Conservation (phyloP, 2,888 invertebrate genomes). For the Argyra leucocephala region DNA sequence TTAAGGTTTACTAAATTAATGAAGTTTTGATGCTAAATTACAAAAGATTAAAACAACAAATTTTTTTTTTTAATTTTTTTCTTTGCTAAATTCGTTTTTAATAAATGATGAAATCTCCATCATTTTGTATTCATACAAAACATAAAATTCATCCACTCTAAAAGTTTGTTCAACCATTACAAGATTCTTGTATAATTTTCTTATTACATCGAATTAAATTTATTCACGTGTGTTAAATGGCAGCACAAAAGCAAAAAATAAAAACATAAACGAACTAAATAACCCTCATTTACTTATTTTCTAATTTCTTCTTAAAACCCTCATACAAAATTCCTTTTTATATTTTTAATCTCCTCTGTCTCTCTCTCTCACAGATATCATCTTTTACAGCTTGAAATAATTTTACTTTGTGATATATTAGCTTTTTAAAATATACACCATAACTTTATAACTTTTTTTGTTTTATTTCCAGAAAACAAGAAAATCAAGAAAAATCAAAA, state of each 20-base stretch:
- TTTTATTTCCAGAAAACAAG: not conserved
- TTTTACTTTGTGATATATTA: constrained; percentile 1
- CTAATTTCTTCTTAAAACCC: not conserved
- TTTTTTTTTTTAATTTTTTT: too few relatives aligned
- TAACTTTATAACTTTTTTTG: constrained; percentile 2
- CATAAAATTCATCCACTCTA: not conserved
- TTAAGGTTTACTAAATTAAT: too few relatives aligned
- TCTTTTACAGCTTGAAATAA: not conserved
- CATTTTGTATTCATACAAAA: too few relatives aligned
- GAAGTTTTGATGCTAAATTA: too few relatives aligned
- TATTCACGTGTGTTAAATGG: not conserved
- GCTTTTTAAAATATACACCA: constrained; percentile 1
- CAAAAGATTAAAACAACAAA: too few relatives aligned
- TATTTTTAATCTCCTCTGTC: not conserved
- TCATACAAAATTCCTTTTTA: not conserved
- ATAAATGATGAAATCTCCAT: too few relatives aligned
- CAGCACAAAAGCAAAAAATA: not conserved
- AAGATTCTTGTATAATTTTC: not conserved
- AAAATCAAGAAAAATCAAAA: not conserved
- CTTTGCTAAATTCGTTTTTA: too few relatives aligned
- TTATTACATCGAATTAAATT: not conserved
- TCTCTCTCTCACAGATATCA: too few relatives aligned
- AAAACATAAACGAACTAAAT: not conserved
- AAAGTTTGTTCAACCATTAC: not conserved
- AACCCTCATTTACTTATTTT: too few relatives aligned